These are phyloP conservation scores for Caenorhabditis latens DNA, from an alignment of 1,140 invertebrate genomes.

Conservation along the genomic window DNA sequence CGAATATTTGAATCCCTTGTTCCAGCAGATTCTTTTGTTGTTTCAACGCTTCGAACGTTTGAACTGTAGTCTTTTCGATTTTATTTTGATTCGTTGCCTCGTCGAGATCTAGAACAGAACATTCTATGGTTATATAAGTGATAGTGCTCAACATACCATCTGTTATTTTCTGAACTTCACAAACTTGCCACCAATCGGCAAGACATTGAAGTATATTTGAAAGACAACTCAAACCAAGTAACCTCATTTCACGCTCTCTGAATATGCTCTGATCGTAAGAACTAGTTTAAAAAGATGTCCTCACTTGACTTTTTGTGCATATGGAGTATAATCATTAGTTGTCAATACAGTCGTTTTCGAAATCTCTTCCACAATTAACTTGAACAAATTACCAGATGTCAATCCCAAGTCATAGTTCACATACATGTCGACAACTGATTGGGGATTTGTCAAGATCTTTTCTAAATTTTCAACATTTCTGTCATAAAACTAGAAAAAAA, in stretches of 20 bases:
- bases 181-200: conserved; percentile 98
- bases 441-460: conserved; percentile 94
- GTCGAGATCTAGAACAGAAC: no score
- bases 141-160: not conserved
- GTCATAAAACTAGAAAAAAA: no score
- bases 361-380: conserved; percentile 91
- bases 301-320: conserved; percentile 77
- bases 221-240: conserved; percentile 93
- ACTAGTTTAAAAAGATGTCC: not conserved
- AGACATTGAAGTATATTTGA: conserved; percentile 98
- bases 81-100: not conserved
- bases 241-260: conserved; percentile 88
- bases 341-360: conserved; percentile 86
- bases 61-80: conserved; percentile 41
- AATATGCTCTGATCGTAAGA: not conserved
- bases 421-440: conserved; percentile 98
- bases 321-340: conserved; percentile 41
- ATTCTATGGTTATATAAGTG: no score
- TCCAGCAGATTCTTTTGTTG: conserved; percentile 96
- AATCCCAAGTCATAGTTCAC: conserved; percentile 99
- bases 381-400: conserved; percentile 96
- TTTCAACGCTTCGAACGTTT: conserved; percentile 89
- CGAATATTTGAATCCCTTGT: conserved; percentile 86
- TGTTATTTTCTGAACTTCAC: conserved; percentile 82
- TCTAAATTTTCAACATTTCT: conserved; percentile 79